Conservation (phyloP, 2,113 vertebrate genomes). For the Hippolais icterina region DNA sequence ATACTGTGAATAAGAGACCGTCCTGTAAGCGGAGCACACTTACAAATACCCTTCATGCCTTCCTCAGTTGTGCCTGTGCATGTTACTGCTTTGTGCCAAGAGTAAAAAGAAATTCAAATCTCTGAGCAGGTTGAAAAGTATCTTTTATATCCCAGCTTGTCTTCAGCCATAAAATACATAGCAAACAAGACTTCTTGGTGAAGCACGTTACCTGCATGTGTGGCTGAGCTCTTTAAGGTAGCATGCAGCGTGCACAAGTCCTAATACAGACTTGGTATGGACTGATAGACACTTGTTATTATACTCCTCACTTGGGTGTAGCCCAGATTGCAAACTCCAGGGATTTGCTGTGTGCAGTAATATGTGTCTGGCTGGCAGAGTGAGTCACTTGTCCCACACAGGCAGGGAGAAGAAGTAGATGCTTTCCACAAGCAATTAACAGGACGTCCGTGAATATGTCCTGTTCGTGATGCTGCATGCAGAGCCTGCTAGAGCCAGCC, state of each 20-base stretch:
- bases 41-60: not conserved
- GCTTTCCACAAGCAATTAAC: not conserved
- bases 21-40: not conserved
- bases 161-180: not conserved
- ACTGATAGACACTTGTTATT: not conserved
- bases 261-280: not conserved
- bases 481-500: not conserved
- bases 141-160: not conserved
- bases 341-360: not conserved
- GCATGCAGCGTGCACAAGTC: not conserved
- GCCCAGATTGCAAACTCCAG: not conserved
- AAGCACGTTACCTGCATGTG: not conserved
- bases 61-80: not conserved
- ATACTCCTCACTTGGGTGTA: not conserved
- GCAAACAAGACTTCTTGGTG: not conserved
- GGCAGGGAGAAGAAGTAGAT: not conserved
- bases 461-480: not conserved
- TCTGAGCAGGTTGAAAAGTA: not conserved
- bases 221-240: not conserved
- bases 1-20: not conserved
- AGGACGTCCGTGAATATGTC: not conserved
- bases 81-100: not conserved
- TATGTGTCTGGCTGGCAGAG: not conserved
- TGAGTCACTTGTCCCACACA: not conserved
- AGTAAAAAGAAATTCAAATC: not conserved